Evolutionary conservation across 2,113 vertebrate species (phyloP).

Genomic region (Crotalus tigris): DNA sequence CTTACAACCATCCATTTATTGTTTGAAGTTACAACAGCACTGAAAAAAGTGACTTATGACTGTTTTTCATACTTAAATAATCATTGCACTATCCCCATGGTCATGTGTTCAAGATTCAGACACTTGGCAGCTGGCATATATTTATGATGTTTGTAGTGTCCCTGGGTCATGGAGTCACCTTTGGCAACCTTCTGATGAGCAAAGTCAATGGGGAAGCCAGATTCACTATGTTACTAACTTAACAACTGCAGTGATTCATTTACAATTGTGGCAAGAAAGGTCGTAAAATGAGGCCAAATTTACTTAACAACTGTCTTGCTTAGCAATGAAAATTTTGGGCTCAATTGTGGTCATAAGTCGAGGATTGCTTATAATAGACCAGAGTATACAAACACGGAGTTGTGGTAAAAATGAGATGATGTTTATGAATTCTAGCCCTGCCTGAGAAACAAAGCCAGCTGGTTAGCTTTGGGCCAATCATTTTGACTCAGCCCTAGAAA

Average conservation of each 20-base stretch:
- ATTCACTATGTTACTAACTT: neutral
- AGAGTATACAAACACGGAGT: neutral
- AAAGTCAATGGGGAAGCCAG: neutral
- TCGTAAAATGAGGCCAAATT: neutral
- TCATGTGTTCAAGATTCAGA: neutral
- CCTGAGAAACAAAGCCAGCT: neutral
- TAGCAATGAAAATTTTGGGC: neutral
- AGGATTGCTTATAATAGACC: neutral
- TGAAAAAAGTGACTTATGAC: neutral
- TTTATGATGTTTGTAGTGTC: neutral
- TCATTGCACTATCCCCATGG: neutral
- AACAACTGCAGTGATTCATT: neutral
- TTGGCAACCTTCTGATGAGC: neutral
- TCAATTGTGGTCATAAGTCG: neutral
- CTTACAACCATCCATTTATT: neutral
- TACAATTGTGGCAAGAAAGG: neutral
- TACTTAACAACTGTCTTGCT: neutral
- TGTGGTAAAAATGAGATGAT: neutral
- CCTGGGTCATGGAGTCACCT: neutral
- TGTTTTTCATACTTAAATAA: neutral
- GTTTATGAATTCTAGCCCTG: neutral
- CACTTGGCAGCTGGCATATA: neutral
- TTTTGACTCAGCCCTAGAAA: neutral
- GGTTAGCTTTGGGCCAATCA: neutral
- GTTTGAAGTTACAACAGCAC: neutral